These are phyloP conservation scores for Ashinkailepas kermadecensis DNA, from an alignment of 2,888 invertebrate genomes.

Conservation along the genomic window DNA sequence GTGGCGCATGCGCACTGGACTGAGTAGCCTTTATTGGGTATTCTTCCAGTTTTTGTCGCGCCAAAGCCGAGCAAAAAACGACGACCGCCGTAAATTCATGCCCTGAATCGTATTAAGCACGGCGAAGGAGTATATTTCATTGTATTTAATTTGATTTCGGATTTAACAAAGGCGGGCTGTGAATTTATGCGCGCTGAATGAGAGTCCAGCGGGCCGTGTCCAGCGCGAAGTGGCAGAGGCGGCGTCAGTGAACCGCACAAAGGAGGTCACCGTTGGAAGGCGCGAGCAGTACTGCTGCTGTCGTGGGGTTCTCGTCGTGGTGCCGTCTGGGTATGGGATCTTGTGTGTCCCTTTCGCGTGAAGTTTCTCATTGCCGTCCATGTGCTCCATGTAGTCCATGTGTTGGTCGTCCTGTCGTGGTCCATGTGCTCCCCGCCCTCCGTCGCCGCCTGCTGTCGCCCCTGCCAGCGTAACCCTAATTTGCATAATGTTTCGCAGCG, in stretches of 20 bases:
- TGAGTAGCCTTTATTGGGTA: constrained; percentile 13
- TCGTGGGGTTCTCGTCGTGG: too few species aligned
- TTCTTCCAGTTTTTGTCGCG: constrained; percentile 5
- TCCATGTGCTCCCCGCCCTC: neutral
- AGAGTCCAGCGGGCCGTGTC: neutral
- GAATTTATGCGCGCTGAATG: constrained; percentile 5
- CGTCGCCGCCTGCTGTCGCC: neutral
- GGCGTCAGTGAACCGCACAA: neutral
- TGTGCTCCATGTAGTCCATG: too few species aligned
- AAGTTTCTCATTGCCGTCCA: too few species aligned
- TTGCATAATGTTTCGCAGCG: constrained; percentile 6
- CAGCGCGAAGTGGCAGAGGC: neutral
- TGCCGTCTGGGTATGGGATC: too few species aligned
- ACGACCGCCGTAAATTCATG: constrained; percentile 4
- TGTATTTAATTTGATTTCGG: constrained; percentile 19
- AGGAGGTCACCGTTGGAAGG: too few species aligned
- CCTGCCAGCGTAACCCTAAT: neutral
- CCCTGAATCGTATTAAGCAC: constrained; percentile 19
- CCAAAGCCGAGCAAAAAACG: neutral
- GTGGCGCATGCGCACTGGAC: constrained; percentile 2
- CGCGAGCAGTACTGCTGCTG: too few species aligned
- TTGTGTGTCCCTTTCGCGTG: too few species aligned
- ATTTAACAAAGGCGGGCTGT: neutral
- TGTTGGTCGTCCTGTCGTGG: too few species aligned
- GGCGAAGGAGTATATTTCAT: constrained; percentile 3